Percentiles rank a stretch among this genome's conserved stretches.
Conservation (phyloP, 2,797 vertebrate genomes). For the Poeciliopsis infans region DNA sequence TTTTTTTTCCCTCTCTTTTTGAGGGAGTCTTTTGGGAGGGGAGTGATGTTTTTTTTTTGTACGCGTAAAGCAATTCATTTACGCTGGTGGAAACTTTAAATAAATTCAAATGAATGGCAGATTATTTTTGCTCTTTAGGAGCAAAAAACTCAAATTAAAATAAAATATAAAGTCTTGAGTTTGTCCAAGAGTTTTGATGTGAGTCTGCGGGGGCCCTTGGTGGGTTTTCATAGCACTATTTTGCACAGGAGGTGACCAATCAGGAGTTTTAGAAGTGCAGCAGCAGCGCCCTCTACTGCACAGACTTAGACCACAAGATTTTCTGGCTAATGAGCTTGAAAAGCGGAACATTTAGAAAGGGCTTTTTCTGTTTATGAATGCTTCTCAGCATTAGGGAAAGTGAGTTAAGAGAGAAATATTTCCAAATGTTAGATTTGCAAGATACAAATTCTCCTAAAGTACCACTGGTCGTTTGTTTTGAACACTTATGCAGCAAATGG, state of each 20-base stretch:
- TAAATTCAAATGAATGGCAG: not conserved
- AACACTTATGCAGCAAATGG: not conserved
- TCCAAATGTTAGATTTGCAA: not conserved
- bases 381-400: not conserved
- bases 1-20: not conserved
- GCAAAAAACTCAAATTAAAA: not conserved
- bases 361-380: not conserved
- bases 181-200: not conserved
- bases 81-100: not conserved
- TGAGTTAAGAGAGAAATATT: not conserved
- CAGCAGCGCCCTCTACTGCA: not conserved
- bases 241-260: constrained; percentile 5
- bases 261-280: not conserved
- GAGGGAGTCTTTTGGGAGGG: not conserved
- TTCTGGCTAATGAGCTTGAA: constrained; percentile 16
- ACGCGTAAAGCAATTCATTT: not conserved
- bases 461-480: not conserved
- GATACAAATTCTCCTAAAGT: not conserved
- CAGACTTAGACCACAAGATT: not conserved
- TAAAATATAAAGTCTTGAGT: not conserved
- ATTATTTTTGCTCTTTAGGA: not conserved
- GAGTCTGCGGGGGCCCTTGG: not conserved
- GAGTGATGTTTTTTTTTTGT: not conserved
- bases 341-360: not conserved
- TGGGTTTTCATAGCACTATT: not conserved